Percentiles rank a stretch among this genome's conserved stretches.
Evolutionary conservation across 2,888 invertebrate species (phyloP).

Genomic region (Netelia fuscicornis): DNA sequence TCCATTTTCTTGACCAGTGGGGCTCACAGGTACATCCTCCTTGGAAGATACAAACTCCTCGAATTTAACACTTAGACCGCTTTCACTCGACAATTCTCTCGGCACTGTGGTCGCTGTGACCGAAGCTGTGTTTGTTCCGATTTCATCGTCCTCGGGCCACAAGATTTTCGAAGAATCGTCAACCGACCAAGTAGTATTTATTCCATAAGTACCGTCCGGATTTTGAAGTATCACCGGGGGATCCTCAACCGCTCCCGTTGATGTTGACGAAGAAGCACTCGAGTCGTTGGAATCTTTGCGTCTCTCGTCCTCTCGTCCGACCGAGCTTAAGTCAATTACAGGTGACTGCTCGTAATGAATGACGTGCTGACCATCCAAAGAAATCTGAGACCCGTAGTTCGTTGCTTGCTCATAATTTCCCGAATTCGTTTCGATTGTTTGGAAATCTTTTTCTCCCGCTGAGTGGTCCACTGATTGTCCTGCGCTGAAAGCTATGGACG

Average conservation of each 20-base stretch:
- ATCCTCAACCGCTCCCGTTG: slow-evolving; percentile 51
- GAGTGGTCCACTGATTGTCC: background rate
- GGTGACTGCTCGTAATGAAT: slow-evolving; percentile 90
- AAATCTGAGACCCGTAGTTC: slow-evolving; percentile 55
- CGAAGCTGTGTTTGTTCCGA: slow-evolving; percentile 21
- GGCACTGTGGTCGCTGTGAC: slow-evolving; percentile 30
- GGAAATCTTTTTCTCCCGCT: slow-evolving; percentile 26
- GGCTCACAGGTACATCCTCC: background rate
- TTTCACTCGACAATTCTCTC: slow-evolving; percentile 26
- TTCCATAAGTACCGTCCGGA: slow-evolving; percentile 68
- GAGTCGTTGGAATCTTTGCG: slow-evolving; percentile 63
- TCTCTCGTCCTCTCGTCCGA: slow-evolving; percentile 39
- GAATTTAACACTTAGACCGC: slow-evolving; percentile 34
- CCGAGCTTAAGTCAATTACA: slow-evolving; percentile 87
- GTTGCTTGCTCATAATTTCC: slow-evolving; percentile 46
- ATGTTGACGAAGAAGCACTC: slow-evolving; percentile 62
- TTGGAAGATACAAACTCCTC: slow-evolving; percentile 26
- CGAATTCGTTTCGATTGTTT: slow-evolving; percentile 20
- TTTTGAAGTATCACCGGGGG: slow-evolving; percentile 68
- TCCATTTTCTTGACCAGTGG: slow-evolving; percentile 21
- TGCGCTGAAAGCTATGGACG: slow-evolving; percentile 5
- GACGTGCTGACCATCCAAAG: slow-evolving; percentile 69
- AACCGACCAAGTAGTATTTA: slow-evolving; percentile 61
- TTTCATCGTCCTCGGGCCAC: slow-evolving; percentile 45
- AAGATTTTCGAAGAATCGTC: slow-evolving; percentile 37